phyloP scores from a whole-genome alignment of 2,113 vertebrate genomes.

The Oreocharis arfaki region DNA sequence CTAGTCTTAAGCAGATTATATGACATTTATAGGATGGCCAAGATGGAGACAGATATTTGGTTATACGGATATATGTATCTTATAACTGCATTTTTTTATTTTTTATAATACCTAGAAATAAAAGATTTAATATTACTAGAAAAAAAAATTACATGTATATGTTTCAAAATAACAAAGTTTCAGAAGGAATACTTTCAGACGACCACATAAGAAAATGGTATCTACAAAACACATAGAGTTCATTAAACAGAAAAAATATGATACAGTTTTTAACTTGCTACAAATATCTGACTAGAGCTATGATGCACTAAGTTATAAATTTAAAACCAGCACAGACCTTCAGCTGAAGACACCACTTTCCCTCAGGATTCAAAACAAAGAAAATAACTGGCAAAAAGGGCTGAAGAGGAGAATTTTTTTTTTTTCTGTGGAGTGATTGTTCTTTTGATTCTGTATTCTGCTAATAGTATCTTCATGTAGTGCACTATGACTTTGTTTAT shows the following conservation, averaged over 20 bases:
- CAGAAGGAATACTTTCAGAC: neutral
- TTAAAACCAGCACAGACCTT: neutral
- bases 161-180: neutral
- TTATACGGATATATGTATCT: neutral
- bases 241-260: neutral
- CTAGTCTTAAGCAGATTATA: neutral
- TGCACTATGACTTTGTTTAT: neutral
- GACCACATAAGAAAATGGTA: neutral
- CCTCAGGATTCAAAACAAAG: neutral
- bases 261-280: neutral
- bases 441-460: neutral
- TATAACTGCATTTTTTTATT: neutral
- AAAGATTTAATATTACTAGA: neutral
- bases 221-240: neutral
- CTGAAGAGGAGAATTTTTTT: neutral
- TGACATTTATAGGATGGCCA: rapidly evolving
- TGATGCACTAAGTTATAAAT: neutral
- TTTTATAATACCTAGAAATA: neutral
- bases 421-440: neutral
- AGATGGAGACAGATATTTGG: neutral
- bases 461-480: neutral
- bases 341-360: neutral
- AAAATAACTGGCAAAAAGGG: neutral
- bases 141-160: too few species aligned
- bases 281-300: neutral